Base-by-base conservation (phyloP, 2,888 invertebrate genomes). In the Marasmarcha lunaedactyla region DNA sequence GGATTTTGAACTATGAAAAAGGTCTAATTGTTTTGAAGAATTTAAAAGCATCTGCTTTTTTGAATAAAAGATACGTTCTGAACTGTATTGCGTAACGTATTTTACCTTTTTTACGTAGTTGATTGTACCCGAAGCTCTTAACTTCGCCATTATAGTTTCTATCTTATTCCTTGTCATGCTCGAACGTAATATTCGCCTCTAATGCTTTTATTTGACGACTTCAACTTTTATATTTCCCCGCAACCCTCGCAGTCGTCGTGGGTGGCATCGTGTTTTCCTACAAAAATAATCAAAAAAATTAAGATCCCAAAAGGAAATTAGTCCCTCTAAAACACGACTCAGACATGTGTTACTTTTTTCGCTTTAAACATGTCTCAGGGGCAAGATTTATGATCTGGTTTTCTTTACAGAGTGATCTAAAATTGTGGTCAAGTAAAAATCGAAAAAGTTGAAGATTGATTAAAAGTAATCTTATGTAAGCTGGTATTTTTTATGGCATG, bases 301-400 rank as follows among this genome's bases (percentile, higher is more conserved):
- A n/a, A 56, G 58, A 72, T 65, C 65, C 67, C 62, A 51, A 66
- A 73, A 74, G 70, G 70, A 79, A 83, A 83, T 83, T 83, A 81
- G 81, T 72, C 74, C 68, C 72, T 76, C 76, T 79, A 77, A 73
- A 78, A 79, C 79, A 77, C 59, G 67, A 53, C 53, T 67, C 63
- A 65, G 74, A 79, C 79, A 81, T 71, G 74, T 81, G 83, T 83
- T 81, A 77, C 76, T 74, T 79, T 79, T 81, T 81, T 81, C 78
- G 74, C 77, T 76, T 73, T 71, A 67, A 71, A 74, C 64, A 64
- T 63, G 71, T 72, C 71, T 63, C 65, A 50, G 51, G 43, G 51
- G 49, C 53, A 71, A 79, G 78, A 81, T 83, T 83, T 83, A 81
- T 77, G 67, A 57, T 57, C 61, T 57, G 61, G 63, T 64, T 65